These are phyloP conservation scores for Dichetophora obliterata DNA, from an alignment of 2,888 invertebrate genomes.

Conservation along the genomic window DNA sequence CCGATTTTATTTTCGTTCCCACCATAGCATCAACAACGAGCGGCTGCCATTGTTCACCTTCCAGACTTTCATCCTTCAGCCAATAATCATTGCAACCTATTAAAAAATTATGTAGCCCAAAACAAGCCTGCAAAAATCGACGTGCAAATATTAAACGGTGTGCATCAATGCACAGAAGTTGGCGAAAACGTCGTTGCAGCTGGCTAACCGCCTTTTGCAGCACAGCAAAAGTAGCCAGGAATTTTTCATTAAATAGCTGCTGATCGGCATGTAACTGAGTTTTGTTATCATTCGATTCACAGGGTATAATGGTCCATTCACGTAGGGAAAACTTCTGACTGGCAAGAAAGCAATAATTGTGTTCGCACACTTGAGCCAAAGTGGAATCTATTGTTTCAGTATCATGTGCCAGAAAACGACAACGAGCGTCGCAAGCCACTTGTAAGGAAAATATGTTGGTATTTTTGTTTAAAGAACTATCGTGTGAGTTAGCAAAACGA, in stretches of 20 bases:
- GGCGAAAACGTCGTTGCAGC: constrained; percentile 13
- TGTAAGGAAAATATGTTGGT: not conserved
- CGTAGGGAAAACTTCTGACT: constrained; percentile 15
- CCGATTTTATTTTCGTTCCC: not conserved
- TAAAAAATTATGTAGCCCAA: constrained; percentile 21
- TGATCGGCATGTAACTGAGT: constrained; percentile 4
- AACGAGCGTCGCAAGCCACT: constrained; percentile 12
- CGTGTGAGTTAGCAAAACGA: not conserved
- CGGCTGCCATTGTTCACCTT: not conserved
- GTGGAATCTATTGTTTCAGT: constrained; percentile 2
- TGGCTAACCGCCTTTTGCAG: not conserved
- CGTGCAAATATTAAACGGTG: constrained; percentile 12
- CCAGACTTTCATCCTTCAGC: not conserved
- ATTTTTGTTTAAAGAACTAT: not conserved
- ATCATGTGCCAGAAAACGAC: constrained; percentile 16
- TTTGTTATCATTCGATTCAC: not conserved
- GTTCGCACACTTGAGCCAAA: not conserved
- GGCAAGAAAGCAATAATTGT: constrained; percentile 23
- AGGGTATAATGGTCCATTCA: constrained; percentile 29
- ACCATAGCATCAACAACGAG: not conserved
- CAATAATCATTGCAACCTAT: constrained; percentile 7
- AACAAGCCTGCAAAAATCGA: constrained; percentile 1
- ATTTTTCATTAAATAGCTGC: constrained; percentile 24
- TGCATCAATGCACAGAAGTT: constrained; percentile 8
- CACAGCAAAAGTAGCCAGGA: constrained; percentile 8